Evolutionary conservation across 2,113 vertebrate species (phyloP), one percentile per base, ranked within the genome.

Genomic region (Upupa epops): DNA sequence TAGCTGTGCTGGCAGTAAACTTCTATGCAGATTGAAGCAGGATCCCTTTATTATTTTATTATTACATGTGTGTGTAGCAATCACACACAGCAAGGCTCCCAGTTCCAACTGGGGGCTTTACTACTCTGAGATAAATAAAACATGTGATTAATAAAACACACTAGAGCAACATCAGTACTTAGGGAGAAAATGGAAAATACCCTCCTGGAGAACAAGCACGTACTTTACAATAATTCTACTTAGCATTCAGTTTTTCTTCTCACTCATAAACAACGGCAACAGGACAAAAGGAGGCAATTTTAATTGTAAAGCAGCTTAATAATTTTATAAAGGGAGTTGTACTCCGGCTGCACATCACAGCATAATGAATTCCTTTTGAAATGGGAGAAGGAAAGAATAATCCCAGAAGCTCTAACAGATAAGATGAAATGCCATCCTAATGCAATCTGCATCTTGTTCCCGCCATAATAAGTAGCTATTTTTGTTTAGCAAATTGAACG

Each of bases 361-460:
- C 76, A n/a, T 93, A 96, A 96, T 95, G 65, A 93, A 96, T 94
- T 96, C 85, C 75, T 96, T 96, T 90, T 96, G 94, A 95, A 96
- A 96, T 6, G 3, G 63, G 71, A 94, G 83, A 91, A 74, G 82
- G 83, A 81, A 86, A 79, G 78, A 92, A 89, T 69, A 92, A 95
- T 88, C 90, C 87, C 89, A 90, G 88, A 73, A 92, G 95, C 77
- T 93, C 58, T 64, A 95, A 69, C 37, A 89, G 93, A 92, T 74
- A 92, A 94, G 65, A 96, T 90, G 74, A 95, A 95, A 96, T 89
- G 87, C 61, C 90, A 91, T 48, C 89, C 52, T 92, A 93, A 96
- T 93, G 85, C 85, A 95, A 93, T 46, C 81, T 92, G 64, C 36
- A 76, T 73, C 89, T 82, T 89, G 85, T 84, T 93, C 78, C 72